Evolutionary conservation across 2,797 vertebrate species (phyloP).

Genomic region (Channallabes apus): DNA sequence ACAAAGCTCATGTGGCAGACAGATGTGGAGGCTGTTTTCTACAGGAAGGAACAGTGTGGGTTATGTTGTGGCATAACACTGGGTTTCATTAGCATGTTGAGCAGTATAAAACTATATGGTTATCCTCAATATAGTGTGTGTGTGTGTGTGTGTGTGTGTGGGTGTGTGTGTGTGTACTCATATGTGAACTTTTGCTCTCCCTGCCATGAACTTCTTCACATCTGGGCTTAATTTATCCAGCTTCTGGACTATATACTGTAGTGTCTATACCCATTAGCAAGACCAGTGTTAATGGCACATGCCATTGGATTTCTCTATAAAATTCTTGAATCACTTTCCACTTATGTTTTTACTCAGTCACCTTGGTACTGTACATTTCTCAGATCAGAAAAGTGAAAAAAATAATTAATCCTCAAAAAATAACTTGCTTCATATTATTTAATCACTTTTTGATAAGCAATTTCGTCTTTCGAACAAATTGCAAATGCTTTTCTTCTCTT

Average conservation of each 20-base stretch:
- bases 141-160: conserved; percentile 14
- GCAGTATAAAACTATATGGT: not conserved
- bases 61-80: not conserved
- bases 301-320: conserved; percentile 46
- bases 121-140: not conserved
- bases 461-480: too few species aligned
- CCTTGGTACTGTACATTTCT: too few species aligned
- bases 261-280: conserved; percentile 54
- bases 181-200: conserved; percentile 38
- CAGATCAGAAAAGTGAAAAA: too few species aligned
- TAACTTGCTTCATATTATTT: too few species aligned
- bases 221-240: conserved; percentile 47
- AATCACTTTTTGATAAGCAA: too few species aligned
- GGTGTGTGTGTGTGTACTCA: not conserved
- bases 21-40: conserved; percentile 29
- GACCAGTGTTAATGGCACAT: conserved; percentile 51
- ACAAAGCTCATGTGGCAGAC: conserved; percentile 38
- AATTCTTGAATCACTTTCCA: not conserved
- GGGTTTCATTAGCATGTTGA: not conserved
- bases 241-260: conserved; percentile 37
- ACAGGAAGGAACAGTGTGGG: conserved; percentile 33
- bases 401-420: too few species aligned
- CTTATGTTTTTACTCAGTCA: not conserved
- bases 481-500: too few species aligned
- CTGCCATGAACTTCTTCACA: conserved; percentile 40